Percentiles rank a stretch among this genome's conserved stretches.
Conservation (phyloP, 2,888 invertebrate species). For the Pimpla rufipes region DNA sequence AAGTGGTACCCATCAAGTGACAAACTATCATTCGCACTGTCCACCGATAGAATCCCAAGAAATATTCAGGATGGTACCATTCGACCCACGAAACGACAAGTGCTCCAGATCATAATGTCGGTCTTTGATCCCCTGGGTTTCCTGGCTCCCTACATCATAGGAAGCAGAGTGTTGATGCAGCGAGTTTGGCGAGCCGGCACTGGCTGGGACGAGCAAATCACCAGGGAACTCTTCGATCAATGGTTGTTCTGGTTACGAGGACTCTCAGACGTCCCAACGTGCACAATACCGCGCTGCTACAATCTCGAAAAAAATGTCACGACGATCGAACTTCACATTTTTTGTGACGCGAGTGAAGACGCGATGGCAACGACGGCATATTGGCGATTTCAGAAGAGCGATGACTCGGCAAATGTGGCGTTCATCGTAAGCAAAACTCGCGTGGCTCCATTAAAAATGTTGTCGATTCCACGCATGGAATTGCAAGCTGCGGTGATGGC, state of each 20-base stretch:
- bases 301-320: background rate
- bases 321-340: background rate
- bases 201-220: slow-evolving; percentile 68
- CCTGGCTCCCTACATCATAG: slow-evolving; percentile 69
- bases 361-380: slow-evolving; percentile 61
- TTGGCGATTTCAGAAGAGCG: slow-evolving; percentile 2
- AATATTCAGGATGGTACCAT: no score
- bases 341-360: slow-evolving; percentile 4
- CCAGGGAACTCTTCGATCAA: slow-evolving; percentile 2
- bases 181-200: slow-evolving; percentile 72
- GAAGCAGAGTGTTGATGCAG: slow-evolving; percentile 73
- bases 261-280: background rate
- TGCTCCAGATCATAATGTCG: slow-evolving; percentile 73
- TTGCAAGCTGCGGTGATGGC: slow-evolving; percentile 51
- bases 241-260: slow-evolving; percentile 10
- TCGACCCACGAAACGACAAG: slow-evolving; percentile 66
- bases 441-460: slow-evolving; percentile 60
- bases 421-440: slow-evolving; percentile 59
- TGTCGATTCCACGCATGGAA: slow-evolving; percentile 32
- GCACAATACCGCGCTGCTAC: background rate
- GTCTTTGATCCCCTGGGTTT: slow-evolving; percentile 78
- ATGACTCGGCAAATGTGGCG: background rate
- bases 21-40: background rate
- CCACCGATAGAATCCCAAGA: no score
- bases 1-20: background rate